A percentile compares a stretch with the other conserved stretches of the same genome.
These are phyloP conservation scores for Machaerirhynchus nigripectus DNA, from an alignment of 2,113 vertebrate genomes.

Conservation along the genomic window DNA sequence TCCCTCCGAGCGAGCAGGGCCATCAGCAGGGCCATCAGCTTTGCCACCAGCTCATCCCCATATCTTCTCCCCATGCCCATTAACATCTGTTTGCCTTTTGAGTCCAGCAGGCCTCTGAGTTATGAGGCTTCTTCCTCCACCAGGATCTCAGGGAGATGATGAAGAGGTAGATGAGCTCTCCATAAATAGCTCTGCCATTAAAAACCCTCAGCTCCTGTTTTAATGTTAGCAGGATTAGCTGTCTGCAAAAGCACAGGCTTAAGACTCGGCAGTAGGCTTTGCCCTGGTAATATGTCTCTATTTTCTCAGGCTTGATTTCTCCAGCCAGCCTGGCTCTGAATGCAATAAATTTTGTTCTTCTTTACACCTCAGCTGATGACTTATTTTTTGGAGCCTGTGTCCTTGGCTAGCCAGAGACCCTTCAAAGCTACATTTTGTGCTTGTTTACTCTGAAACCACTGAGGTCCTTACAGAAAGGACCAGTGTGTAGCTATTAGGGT, in stretches of 20 bases:
- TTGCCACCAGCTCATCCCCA: background rate
- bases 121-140: background rate
- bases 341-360: conserved; percentile 41
- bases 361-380: conserved; percentile 50
- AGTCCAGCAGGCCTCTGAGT: conserved; percentile 1
- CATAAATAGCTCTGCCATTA: conserved; percentile 50
- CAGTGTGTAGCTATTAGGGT: background rate
- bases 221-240: conserved; percentile 37
- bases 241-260: conserved; percentile 11
- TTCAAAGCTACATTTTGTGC: conserved; percentile 30
- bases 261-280: background rate
- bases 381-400: conserved; percentile 30
- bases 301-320: conserved; percentile 56
- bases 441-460: background rate
- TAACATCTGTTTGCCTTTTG: conserved; percentile 40
- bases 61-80: background rate
- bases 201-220: background rate
- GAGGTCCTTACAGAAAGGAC: background rate
- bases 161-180: conserved; percentile 32
- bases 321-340: conserved; percentile 10
- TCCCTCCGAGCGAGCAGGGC: fast-evolving
- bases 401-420: conserved; percentile 41
- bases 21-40: background rate
- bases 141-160: background rate
- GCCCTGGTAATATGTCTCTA: conserved; percentile 55